Evolutionary conservation across 2,797 vertebrate genomes (phyloP).

Genomic region (Scolopax rusticola): DNA sequence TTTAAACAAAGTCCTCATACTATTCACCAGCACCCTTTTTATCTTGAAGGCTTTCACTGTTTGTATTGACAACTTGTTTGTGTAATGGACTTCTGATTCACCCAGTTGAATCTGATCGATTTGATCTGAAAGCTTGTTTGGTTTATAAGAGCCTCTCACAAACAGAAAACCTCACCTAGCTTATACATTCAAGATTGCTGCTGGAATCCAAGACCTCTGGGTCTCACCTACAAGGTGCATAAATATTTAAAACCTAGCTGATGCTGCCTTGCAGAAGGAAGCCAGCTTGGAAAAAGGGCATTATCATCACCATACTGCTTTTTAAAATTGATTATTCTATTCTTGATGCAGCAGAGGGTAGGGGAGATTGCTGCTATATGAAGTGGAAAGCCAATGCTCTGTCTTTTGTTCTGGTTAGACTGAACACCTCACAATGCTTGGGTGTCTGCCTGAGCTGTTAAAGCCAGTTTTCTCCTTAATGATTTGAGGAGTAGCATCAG

Average conservation of each 20-base stretch:
- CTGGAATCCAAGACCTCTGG: background rate
- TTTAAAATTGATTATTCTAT: background rate
- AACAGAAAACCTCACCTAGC: background rate
- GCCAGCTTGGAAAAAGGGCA: background rate
- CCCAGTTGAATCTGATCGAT: background rate
- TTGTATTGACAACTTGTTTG: background rate
- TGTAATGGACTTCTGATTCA: background rate
- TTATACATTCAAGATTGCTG: background rate
- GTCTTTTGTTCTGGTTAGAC: background rate
- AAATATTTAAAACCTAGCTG: background rate
- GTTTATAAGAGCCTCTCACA: background rate
- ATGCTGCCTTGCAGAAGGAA: background rate
- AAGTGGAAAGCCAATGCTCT: background rate
- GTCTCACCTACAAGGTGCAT: background rate
- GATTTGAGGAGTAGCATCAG: background rate
- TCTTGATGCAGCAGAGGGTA: background rate
- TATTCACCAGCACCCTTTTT: background rate
- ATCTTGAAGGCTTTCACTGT: background rate
- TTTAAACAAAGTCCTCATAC: background rate
- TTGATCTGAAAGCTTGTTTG: background rate
- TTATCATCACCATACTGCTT: accelerated
- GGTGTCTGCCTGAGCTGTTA: background rate
- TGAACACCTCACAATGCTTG: background rate
- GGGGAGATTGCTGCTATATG: background rate
- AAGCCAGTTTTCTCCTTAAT: background rate